phyloP scores from a whole-genome alignment of 2,113 vertebrate genomes.

The Bettongia penicillata region DNA sequence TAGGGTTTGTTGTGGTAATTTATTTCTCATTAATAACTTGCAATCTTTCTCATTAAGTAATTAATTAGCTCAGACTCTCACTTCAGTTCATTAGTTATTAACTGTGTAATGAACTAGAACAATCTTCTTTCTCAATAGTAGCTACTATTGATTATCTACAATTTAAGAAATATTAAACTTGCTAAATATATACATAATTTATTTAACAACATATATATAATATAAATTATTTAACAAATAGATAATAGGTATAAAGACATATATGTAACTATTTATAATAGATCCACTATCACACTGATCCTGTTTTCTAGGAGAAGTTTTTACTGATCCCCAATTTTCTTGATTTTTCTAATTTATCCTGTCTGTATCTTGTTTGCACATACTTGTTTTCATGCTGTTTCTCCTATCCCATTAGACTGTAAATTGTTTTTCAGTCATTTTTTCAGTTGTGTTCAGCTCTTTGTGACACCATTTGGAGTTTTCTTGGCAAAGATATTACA shows the following conservation, averaged over 20 bases:
- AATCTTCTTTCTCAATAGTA: neutral
- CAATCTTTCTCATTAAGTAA: neutral
- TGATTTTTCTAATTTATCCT: neutral
- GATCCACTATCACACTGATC: neutral
- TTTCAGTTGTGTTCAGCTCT: neutral
- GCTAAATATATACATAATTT: neutral
- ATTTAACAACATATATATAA: neutral
- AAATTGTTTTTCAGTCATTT: neutral
- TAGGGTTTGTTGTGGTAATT: neutral
- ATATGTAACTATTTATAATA: neutral
- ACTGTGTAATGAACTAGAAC: neutral
- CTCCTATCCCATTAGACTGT: neutral
- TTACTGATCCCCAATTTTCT: neutral
- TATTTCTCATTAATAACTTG: neutral
- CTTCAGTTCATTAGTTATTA: neutral
- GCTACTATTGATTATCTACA: neutral
- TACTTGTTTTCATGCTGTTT: neutral
- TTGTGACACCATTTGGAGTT: neutral
- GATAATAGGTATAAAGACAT: neutral
- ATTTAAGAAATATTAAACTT: neutral
- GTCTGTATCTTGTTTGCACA: neutral
- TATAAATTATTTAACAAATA: neutral
- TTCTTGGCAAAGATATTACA: neutral
- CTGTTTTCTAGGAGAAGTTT: neutral
- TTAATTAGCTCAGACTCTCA: neutral